These are phyloP conservation scores for Chamaea fasciata DNA, from an alignment of 2,113 vertebrate genomes.

Conservation along the genomic window DNA sequence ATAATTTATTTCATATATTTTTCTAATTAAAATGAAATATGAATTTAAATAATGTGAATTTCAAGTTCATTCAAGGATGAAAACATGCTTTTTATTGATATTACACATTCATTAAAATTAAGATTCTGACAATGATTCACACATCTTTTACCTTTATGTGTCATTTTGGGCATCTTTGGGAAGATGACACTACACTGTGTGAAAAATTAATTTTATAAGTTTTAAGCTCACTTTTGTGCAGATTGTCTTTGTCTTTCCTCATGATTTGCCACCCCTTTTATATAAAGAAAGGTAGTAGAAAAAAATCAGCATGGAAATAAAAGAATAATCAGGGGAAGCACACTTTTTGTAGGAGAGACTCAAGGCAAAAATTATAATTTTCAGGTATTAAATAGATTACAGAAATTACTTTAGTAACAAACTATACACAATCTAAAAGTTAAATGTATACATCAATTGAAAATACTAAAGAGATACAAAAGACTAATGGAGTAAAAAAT, in stretches of 20 bases:
- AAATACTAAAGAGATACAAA: background rate
- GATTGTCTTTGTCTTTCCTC: background rate
- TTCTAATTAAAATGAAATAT: background rate
- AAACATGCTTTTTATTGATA: background rate
- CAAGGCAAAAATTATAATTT: background rate
- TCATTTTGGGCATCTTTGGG: background rate
- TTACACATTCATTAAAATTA: background rate
- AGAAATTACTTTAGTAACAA: background rate
- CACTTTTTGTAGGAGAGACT: background rate
- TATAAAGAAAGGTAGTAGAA: background rate
- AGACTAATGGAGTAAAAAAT: background rate
- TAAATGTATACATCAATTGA: background rate
- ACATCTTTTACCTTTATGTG: background rate
- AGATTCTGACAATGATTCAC: background rate
- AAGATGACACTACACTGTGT: background rate
- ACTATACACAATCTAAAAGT: background rate
- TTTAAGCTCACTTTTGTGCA: background rate
- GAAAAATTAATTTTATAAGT: background rate
- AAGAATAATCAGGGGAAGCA: background rate
- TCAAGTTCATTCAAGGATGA: background rate
- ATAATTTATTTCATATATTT: background rate
- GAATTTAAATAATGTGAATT: background rate
- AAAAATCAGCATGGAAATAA: background rate
- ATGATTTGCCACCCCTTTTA: background rate
- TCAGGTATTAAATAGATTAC: background rate